A percentile compares a stretch with the other conserved stretches of the same genome.
These are phyloP conservation scores for Platyscapa corneri DNA, from an alignment of 1,140 invertebrate genomes.

Conservation along the genomic window DNA sequence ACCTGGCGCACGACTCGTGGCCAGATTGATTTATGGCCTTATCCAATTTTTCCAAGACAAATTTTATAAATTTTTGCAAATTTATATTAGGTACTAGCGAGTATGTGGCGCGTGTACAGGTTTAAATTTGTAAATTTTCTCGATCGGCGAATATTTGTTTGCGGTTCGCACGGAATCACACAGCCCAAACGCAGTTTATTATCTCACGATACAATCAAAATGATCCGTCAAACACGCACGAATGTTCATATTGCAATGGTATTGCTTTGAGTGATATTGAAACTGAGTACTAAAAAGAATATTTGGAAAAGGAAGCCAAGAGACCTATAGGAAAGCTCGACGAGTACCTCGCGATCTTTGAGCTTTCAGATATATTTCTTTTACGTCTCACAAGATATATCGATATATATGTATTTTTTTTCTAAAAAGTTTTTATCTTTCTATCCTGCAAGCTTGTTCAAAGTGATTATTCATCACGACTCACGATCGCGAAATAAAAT, in stretches of 20 bases:
- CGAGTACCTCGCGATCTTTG: slow-evolving; percentile 25
- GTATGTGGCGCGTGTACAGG: slow-evolving; percentile 64
- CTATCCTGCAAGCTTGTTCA: slow-evolving; percentile 49
- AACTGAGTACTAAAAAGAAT: slow-evolving; percentile 12
- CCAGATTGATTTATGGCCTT: slow-evolving; percentile 75
- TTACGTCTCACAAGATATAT: slow-evolving; percentile 1
- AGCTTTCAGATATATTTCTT: slow-evolving; percentile 50
- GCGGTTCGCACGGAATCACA: slow-evolving; percentile 66
- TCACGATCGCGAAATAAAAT: slow-evolving; percentile 30
- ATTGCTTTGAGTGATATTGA: slow-evolving; percentile 40
- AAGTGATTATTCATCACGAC: slow-evolving; percentile 29
- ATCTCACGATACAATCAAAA: slow-evolving; percentile 47
- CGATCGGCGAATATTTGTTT: slow-evolving; percentile 67
- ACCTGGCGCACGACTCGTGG: slow-evolving; percentile 69
- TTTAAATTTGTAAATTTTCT: slow-evolving; percentile 70
- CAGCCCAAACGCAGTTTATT: not conserved
- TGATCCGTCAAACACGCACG: slow-evolving; percentile 42
- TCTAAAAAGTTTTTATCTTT: slow-evolving; percentile 49
- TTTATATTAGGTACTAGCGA: slow-evolving; percentile 72
- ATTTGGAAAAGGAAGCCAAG: slow-evolving; percentile 43
- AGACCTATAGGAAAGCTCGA: slow-evolving; percentile 45
- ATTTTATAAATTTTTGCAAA: slow-evolving; percentile 61
- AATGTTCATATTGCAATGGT: slow-evolving; percentile 45
- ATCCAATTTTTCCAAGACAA: slow-evolving; percentile 74
- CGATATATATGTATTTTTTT: slow-evolving; percentile 38